Evolutionary conservation across 2,113 vertebrate genomes (phyloP), one percentile per base, ranked within the genome.

Genomic region (Pelobates fuscus): DNA sequence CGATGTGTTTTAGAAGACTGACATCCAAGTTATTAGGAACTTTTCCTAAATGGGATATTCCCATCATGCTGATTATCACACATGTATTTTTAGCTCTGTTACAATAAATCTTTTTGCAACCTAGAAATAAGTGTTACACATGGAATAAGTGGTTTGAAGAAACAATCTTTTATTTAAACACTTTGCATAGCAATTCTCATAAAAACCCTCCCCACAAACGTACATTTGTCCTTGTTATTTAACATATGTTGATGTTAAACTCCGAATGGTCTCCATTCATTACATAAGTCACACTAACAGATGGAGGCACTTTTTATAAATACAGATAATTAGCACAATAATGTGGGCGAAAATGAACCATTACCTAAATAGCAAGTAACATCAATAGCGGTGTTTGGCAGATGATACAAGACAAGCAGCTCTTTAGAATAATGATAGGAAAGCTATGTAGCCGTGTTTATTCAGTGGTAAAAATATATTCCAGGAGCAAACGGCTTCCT

Each of bases 271-370:
- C 91, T 92, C 89, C 91, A 87, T 88, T 95, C 88, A 93, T 94
- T 89, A 95, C 89, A 94, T 94, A 94, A 89, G 94, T 91, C 92
- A 93, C 92, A 95, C 90, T 93, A 93, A 90, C 86, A 87, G 85
- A 84, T 80, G 89, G 86, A 88, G 92, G 89, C 89, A 90, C 85
- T 86, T 81, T 74, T 77, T 87, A 93, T 91, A 93, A 91, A 93
- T 94, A 93, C 88, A 92, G 94, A 93, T 87, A 88, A 90, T 58
- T 88, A 90, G 84, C 86, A 88, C 86, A 89, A 85, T 85, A 87
- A 90, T 80, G 85, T 82, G 86, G 86, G 86, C 89, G 87, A 89
- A 89, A 82, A 89, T 89, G 86, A 84, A 89, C 68, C 80, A 85
- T 84, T 78, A 81, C 82, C 81, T 83, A 83, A 80, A 87, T 82